phyloP scores from a whole-genome alignment of 1,140 invertebrate genomes.

The Leptopilina boulardi region DNA sequence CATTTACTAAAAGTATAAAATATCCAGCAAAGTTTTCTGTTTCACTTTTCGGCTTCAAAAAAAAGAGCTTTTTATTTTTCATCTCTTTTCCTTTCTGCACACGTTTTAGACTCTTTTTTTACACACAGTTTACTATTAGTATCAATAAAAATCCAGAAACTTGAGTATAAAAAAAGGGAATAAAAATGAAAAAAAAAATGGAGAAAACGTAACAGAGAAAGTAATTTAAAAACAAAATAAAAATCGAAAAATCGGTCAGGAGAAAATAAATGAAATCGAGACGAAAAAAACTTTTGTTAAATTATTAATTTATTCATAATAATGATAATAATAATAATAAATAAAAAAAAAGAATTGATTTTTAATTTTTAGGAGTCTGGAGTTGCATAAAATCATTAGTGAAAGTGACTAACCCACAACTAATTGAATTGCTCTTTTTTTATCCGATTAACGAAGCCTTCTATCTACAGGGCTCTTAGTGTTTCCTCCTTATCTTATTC shows the following conservation, averaged over 20 bases:
- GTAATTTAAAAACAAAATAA: too few species aligned
- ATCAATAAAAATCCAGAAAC: background rate
- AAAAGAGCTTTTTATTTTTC: background rate
- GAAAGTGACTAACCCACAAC: constrained; percentile 44
- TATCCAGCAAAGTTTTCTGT: background rate
- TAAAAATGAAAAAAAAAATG: background rate
- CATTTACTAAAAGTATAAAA: constrained; percentile 1
- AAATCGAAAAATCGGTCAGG: too few species aligned
- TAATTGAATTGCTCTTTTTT: constrained; percentile 69
- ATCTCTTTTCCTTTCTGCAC: background rate
- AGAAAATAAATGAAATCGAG: too few species aligned
- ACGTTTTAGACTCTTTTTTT: background rate
- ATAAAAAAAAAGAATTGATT: background rate
- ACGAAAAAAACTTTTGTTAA: too few species aligned
- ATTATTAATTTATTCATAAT: background rate
- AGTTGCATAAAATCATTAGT: constrained; percentile 17
- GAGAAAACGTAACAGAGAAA: background rate
- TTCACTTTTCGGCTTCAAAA: background rate
- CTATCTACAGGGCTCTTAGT: constrained; percentile 31
- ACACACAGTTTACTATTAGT: background rate
- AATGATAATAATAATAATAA: background rate
- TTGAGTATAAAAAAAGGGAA: background rate
- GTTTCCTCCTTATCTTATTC: constrained; percentile 34
- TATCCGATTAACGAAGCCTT: constrained; percentile 73
- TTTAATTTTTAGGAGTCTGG: background rate